Conservation (phyloP, 1,140 invertebrate species). For the Drosophila insularis region DNA sequence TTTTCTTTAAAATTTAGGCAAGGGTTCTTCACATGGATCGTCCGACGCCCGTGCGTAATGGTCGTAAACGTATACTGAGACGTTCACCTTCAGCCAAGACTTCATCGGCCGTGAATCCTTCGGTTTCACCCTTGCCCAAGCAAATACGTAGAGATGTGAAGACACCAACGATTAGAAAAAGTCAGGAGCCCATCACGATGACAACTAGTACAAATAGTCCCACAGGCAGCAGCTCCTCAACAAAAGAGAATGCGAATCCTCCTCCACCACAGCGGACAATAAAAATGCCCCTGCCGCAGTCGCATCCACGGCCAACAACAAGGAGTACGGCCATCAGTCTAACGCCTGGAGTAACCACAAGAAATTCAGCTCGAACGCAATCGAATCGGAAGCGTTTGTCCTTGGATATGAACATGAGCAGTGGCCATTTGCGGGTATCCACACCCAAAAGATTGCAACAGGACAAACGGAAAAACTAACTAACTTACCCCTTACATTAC, state of each 20-base stretch:
- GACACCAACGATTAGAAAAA: neutral
- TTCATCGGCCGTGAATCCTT: neutral
- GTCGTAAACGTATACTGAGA: constrained; percentile 56
- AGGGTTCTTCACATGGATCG: constrained; percentile 50
- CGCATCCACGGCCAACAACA: neutral
- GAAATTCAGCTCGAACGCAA: neutral
- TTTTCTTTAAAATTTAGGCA: constrained; percentile 27
- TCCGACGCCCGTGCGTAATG: constrained; percentile 61
- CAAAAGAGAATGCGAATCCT: neutral
- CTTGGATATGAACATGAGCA: neutral
- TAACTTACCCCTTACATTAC: neutral
- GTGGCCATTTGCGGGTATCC: neutral
- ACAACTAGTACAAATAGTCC: constrained; percentile 2
- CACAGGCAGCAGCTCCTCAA: neutral
- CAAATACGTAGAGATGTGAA: neutral
- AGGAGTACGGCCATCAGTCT: neutral
- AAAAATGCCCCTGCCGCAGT: neutral
- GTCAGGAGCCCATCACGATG: neutral
- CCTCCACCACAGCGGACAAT: neutral
- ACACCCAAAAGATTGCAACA: constrained; percentile 1
- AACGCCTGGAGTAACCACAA: neutral
- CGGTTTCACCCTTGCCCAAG: neutral
- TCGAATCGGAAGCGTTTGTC: neutral
- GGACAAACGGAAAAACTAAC: neutral
- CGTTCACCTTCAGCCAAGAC: constrained; percentile 17